Base-by-base conservation (phyloP, 2,797 vertebrate species). In the Salarias fasciatus region DNA sequence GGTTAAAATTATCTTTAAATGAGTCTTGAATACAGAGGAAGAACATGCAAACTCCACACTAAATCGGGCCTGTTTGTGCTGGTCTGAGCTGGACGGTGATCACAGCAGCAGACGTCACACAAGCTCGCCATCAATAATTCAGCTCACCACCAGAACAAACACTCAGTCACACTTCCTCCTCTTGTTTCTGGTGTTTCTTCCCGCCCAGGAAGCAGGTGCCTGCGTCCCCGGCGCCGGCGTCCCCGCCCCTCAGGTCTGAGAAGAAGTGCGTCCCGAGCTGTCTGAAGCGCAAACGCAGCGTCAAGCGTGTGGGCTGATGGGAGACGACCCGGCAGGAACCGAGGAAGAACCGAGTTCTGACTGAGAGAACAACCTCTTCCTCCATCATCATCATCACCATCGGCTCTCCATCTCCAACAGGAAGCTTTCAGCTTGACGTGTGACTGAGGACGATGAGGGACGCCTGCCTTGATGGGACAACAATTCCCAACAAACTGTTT, bases 191-290 rank as follows among this genome's bases (percentile, higher is more conserved):
- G 56, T 82, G 63, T 86, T 80, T 60, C 80, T 35, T 77, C 55
- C 50, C 13, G 61, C 47, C 11, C 84, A 94, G 93, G 78, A 94
- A 92, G 67, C 93, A 88, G 60, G 75, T 49, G 0, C 74, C 82
- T 5, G 43, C 70, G 0, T 55, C 70, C 44, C 79, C 82, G 6
- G 55, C 47, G 41, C 85, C 56, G 1, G 57, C 43, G 0, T 83
- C 86, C 0, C 89, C 89, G 0, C 53, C 55, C 8, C 29, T 35
- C 56, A 89, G 72, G 66, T 62, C 79, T 0, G 91, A 93, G 45
- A 93, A 54, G 75, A 90, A 71, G 13, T 92, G 89, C 14, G 18
- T 87, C 41, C 83, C 84, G 0, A 68, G 82, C 60, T 89, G 86
- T 50, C 69, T 90, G 15, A 85, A 89, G 11, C 85, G 78, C 58